Conservation (phyloP, 2,888 invertebrate genomes). For the Synergus itoensis region DNA sequence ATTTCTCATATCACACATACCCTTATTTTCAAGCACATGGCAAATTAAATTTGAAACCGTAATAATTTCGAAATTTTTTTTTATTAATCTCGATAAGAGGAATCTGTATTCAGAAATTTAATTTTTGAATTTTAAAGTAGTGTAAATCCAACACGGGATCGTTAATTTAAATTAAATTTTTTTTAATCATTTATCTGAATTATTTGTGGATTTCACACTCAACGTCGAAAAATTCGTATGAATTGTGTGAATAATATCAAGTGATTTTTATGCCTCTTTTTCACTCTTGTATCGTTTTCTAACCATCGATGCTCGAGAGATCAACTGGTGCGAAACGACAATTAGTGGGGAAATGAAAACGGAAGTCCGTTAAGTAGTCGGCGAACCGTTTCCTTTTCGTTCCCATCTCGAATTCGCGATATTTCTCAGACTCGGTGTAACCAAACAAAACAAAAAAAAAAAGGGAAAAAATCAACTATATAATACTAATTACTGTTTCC, state of each 20-base stretch:
- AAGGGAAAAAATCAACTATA: background rate
- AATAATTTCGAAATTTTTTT: no score
- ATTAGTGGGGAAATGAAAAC: conserved; percentile 36
- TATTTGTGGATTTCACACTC: background rate
- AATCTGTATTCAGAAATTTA: no score
- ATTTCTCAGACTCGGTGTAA: background rate
- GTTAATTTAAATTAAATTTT: background rate
- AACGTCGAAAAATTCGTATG: background rate
- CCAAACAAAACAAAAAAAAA: conserved; percentile 10
- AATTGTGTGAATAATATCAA: background rate
- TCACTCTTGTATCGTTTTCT: conserved; percentile 21
- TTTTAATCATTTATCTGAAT: background rate
- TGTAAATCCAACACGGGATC: background rate
- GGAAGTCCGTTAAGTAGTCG: conserved; percentile 40
- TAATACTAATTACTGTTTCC: background rate
- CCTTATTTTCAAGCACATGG: no score
- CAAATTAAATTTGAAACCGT: no score
- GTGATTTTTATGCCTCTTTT: background rate
- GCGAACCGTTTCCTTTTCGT: conserved; percentile 41
- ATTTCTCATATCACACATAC: no score
- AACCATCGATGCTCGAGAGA: conserved; percentile 13
- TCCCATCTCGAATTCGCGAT: conserved; percentile 30
- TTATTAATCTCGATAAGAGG: no score
- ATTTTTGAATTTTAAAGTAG: background rate
- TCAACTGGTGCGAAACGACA: conserved; percentile 38